phyloP scores from a whole-genome alignment of 2,797 vertebrate species.

The Tenualosa thibaudeaui region DNA sequence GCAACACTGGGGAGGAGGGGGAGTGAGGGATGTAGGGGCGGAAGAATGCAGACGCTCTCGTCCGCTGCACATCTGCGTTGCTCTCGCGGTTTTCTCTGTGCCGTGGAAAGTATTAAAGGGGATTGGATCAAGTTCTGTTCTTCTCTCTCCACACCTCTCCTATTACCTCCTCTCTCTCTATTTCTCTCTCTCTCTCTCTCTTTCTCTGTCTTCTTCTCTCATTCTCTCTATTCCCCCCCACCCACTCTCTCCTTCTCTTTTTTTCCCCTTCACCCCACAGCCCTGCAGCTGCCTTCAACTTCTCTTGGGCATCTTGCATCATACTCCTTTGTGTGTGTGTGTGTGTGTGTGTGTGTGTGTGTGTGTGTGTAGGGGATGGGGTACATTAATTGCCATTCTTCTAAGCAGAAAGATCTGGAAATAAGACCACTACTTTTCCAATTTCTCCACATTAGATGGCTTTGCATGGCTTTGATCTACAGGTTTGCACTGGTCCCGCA shows the following conservation, averaged over 20 bases:
- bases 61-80: constrained; percentile 54
- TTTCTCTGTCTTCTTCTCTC: constrained; percentile 16
- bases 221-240: background rate
- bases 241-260: constrained; percentile 21
- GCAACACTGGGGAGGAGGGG: background rate
- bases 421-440: background rate
- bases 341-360: background rate
- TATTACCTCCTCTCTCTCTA: background rate
- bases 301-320: constrained; percentile 59
- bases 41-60: constrained; percentile 56
- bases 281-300: constrained; percentile 62
- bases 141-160: constrained; percentile 26
- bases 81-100: constrained; percentile 55
- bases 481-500: background rate
- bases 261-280: constrained; percentile 54
- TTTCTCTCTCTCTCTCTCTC: background rate
- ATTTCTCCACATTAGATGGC: background rate
- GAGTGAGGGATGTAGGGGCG: background rate
- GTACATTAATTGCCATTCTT: background rate
- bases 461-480: background rate
- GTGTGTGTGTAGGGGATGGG: background rate
- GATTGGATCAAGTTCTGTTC: constrained; percentile 51
- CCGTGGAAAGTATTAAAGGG: constrained; percentile 71
- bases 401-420: constrained; percentile 2
- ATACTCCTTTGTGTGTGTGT: constrained; percentile 42